Evolutionary conservation across 1,140 invertebrate species (phyloP).

Genomic region (Drosophila triauraria): DNA sequence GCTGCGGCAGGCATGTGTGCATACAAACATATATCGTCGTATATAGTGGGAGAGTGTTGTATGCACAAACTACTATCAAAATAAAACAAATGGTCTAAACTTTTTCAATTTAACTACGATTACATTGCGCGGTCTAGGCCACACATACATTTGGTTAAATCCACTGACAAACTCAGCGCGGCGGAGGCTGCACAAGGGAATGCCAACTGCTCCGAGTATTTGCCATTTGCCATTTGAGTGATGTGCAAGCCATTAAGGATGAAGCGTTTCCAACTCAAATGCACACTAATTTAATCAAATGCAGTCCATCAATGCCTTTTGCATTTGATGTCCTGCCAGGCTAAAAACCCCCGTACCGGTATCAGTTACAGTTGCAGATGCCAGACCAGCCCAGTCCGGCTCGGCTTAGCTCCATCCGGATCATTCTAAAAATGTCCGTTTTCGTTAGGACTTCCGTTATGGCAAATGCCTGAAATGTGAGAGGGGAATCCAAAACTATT

Average conservation of each 20-base stretch:
- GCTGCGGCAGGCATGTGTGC: constrained; percentile 39
- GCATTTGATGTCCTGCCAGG: constrained; percentile 20
- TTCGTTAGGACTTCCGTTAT: constrained; percentile 44
- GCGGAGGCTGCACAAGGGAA: constrained; percentile 21
- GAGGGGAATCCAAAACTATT: background rate
- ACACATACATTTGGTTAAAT: constrained; percentile 42
- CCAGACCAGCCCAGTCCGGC: background rate
- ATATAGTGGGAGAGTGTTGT: constrained; percentile 3
- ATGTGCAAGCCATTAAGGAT: constrained; percentile 38
- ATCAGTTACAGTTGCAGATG: constrained; percentile 19
- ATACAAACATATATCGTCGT: background rate
- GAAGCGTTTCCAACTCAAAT: constrained; percentile 50
- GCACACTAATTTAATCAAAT: constrained; percentile 74
- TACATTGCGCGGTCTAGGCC: constrained; percentile 51
- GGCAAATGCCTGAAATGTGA: constrained; percentile 24
- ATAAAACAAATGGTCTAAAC: constrained; percentile 64
- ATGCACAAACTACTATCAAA: constrained; percentile 55
- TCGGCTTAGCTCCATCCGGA: background rate
- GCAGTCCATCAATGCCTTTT: constrained; percentile 61
- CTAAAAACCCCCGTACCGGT: constrained; percentile 43
- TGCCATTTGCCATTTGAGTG: constrained; percentile 26
- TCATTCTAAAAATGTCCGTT: constrained; percentile 30
- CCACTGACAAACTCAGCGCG: constrained; percentile 32
- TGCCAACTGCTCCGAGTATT: constrained; percentile 25
- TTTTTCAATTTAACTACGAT: constrained; percentile 78